Evolutionary conservation across 2,797 vertebrate genomes (phyloP).

Genomic region (Leontopithecus rosalia): DNA sequence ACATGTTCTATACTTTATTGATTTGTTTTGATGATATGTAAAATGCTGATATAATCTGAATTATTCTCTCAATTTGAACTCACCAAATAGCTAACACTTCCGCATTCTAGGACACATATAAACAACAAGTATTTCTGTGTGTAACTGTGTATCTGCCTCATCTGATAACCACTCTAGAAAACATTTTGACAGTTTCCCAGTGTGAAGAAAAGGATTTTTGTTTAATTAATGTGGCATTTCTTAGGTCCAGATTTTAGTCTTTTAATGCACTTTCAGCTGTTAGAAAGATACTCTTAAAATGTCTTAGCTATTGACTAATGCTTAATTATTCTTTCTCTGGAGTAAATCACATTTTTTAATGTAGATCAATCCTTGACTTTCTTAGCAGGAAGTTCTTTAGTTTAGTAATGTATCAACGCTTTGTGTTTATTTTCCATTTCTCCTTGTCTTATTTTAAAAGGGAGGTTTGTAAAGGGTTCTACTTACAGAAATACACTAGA

Average conservation of each 20-base stretch:
- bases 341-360: slow-evolving; percentile 68
- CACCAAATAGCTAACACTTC: slow-evolving; percentile 12
- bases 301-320: slow-evolving; percentile 65
- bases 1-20: not conserved
- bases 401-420: slow-evolving; percentile 27
- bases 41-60: not conserved
- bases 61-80: slow-evolving; percentile 10
- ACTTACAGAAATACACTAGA: slow-evolving; percentile 1
- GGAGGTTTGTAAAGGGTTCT: not conserved
- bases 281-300: slow-evolving; percentile 64
- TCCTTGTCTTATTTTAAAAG: slow-evolving; percentile 61
- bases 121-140: slow-evolving; percentile 26
- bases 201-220: slow-evolving; percentile 65
- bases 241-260: slow-evolving; percentile 60
- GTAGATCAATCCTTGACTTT: slow-evolving; percentile 60
- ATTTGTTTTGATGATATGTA: not conserved
- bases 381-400: slow-evolving; percentile 59
- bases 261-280: slow-evolving; percentile 56
- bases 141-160: slow-evolving; percentile 52
- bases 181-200: slow-evolving; percentile 73
- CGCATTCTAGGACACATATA: not conserved
- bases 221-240: slow-evolving; percentile 71
- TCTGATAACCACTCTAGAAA: slow-evolving; percentile 53
- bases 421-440: slow-evolving; percentile 59
- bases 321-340: slow-evolving; percentile 66